Evolutionary conservation across 2,797 vertebrate species (phyloP).

Genomic region (Phrynocephalus vlangalii): DNA sequence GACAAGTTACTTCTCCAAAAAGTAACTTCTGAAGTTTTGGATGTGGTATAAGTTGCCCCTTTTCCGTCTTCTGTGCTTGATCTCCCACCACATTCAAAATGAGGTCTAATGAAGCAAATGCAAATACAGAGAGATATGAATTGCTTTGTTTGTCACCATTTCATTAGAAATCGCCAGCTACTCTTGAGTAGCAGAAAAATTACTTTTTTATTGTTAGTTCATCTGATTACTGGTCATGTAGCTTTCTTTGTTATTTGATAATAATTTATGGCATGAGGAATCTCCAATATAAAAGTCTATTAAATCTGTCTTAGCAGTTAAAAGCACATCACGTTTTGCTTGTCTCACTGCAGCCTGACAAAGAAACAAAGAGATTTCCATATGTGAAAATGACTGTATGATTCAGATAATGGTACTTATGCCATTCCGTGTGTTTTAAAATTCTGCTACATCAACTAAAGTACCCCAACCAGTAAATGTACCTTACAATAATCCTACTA

Average conservation of each 20-base stretch:
- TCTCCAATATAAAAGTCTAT: conserved; percentile 15
- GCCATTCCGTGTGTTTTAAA: conserved; percentile 57
- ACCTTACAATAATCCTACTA: conserved; percentile 58
- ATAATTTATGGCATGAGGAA: background rate
- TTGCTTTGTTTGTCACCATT: background rate
- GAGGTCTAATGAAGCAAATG: background rate
- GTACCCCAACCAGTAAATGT: conserved; percentile 58
- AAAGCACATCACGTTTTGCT: conserved; percentile 41
- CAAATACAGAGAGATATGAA: background rate
- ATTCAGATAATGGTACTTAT: conserved; percentile 53
- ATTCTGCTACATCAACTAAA: conserved; percentile 65
- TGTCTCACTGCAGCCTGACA: conserved; percentile 37
- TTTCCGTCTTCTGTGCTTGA: background rate
- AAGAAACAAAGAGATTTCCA: conserved; percentile 49
- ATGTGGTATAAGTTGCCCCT: background rate
- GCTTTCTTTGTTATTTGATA: conserved; percentile 31
- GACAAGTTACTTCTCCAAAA: too few relatives aligned
- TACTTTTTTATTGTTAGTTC: background rate
- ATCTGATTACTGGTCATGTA: conserved; percentile 13
- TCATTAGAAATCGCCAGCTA: conserved; percentile 18
- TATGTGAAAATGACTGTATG: conserved; percentile 46
- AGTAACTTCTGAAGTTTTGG: too few relatives aligned
- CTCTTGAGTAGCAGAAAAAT: background rate
- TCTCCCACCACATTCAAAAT: background rate
- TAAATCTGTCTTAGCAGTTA: conserved; percentile 34